These are phyloP conservation scores for Coelopa pilipes DNA, from an alignment of 2,888 invertebrate species.

Conservation along the genomic window DNA sequence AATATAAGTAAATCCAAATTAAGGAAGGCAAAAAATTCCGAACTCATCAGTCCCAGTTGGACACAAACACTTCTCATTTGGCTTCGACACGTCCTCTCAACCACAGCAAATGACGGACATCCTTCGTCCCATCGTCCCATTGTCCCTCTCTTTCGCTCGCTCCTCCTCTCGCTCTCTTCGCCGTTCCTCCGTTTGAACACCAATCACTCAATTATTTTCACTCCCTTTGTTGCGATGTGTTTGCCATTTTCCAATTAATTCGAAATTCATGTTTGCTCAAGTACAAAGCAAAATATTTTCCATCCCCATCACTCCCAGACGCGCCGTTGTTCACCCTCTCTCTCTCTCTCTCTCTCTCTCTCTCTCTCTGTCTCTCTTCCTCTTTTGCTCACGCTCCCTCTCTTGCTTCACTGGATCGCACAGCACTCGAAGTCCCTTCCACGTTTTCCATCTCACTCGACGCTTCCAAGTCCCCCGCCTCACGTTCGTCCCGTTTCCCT, in stretches of 20 bases:
- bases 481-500: too few relatives aligned
- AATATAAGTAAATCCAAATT: too few relatives aligned
- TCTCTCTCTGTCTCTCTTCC: neutral
- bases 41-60: too few relatives aligned
- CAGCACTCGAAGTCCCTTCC: too few relatives aligned
- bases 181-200: neutral
- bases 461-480: too few relatives aligned
- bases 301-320: neutral
- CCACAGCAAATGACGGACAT: too few relatives aligned
- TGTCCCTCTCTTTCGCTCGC: neutral
- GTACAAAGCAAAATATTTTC: neutral
- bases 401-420: neutral
- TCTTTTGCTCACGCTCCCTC: neutral
- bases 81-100: too few relatives aligned
- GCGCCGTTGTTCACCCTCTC: neutral
- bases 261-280: slow-evolving; percentile 7
- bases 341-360: neutral
- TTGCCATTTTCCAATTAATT: slow-evolving; percentile 8
- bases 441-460: too few relatives aligned
- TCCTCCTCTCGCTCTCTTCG: neutral
- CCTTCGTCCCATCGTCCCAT: neutral
- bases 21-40: too few relatives aligned
- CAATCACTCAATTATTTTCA: slow-evolving; percentile 5
- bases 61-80: too few relatives aligned
- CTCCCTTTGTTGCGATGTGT: slow-evolving; percentile 8